Evolutionary conservation across 2,888 invertebrate species (phyloP), one percentile per base, ranked within the genome.

Genomic region (Drosophila monieri): DNA sequence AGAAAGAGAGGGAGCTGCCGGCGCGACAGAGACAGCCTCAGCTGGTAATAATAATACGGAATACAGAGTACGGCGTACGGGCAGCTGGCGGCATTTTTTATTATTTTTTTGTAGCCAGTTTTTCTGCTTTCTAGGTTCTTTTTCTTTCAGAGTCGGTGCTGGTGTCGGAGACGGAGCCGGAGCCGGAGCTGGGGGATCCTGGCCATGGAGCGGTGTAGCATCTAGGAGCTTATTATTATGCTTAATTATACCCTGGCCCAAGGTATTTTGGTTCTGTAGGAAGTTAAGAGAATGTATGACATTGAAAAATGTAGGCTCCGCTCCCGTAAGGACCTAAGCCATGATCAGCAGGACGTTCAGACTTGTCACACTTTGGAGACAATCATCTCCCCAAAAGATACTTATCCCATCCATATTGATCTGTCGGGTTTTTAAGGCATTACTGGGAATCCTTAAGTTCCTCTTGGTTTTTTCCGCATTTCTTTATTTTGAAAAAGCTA

Each of bases 171-270:
- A 5, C 37, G 49, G 14, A 56, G 55, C 25, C 25, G 46, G 46
- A 47, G 61, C 56, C 18, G 21, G 21, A 43, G 21, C 21, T 43
- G 43, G 43, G 21, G 12, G 21, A 43, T 14, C 39, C 37, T 25
- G 41, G 53, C 52, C 39, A 25, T 18, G 43, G 37, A 51, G 35
- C 32, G 57, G 60, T 70, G 76, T 69, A 73, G 71, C 74, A 76
- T 69, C 62, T 83, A 71, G 79, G 62, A 81, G 74, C 81, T 80
- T 80, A 80, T 76, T 80, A 84, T 80, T 78, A 80, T 80, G 85
- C 85, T 80, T 84, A 80, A 80, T 80, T 61, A 61, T 61, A 15
- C 59, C 10, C 60, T 61, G 15, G n/a, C 1, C 10, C n/a, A 1
- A 14, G 37, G 59, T 47, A 41, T n/a, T 14, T 15, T 1, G 6